These are phyloP conservation scores for Pelmatolapia mariae DNA, from an alignment of 2,113 vertebrate species.

Conservation along the genomic window DNA sequence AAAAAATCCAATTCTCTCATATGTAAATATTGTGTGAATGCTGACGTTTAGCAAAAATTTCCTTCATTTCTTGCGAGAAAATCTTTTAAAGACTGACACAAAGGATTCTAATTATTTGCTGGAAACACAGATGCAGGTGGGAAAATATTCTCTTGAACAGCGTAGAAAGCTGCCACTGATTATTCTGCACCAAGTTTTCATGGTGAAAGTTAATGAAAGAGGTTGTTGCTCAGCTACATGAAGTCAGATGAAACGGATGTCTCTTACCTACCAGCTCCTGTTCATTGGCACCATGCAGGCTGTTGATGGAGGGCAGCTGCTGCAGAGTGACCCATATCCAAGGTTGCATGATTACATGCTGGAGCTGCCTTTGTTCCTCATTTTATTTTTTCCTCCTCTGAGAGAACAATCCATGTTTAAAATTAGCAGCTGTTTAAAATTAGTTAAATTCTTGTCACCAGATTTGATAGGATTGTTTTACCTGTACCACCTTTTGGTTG, in stretches of 20 bases:
- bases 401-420: neutral
- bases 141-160: constrained; percentile 12
- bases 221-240: constrained; percentile 35
- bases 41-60: neutral
- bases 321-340: constrained; percentile 29
- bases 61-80: neutral
- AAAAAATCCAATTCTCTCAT: neutral
- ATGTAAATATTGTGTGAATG: neutral
- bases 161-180: constrained; percentile 11
- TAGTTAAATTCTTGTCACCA: neutral
- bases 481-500: neutral
- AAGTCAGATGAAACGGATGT: constrained; percentile 32
- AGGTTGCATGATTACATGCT: constrained; percentile 34
- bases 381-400: neutral
- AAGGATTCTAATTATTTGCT: constrained; percentile 34
- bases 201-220: constrained; percentile 46
- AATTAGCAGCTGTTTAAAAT: neutral
- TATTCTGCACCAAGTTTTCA: constrained; percentile 21
- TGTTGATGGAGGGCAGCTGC: constrained; percentile 41
- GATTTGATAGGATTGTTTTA: neutral
- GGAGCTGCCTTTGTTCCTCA: constrained; percentile 23
- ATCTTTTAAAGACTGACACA: neutral
- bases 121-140: neutral
- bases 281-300: constrained; percentile 36
- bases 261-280: constrained; percentile 39